Evolutionary conservation across 2,113 vertebrate genomes (phyloP), one percentile per base, ranked within the genome.

Genomic region (Murina feae): DNA sequence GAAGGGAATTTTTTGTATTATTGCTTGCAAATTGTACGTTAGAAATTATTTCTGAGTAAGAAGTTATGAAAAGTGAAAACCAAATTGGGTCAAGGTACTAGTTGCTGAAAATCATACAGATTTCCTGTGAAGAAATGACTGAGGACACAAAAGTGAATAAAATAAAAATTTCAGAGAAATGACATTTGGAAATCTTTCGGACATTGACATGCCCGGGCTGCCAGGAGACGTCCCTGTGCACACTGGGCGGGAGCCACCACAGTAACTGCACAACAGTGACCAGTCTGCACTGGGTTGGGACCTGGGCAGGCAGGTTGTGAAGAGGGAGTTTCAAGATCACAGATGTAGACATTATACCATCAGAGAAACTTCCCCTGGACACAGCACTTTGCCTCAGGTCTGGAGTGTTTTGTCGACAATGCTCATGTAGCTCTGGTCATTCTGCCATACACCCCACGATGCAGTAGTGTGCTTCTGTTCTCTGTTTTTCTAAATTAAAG

Each of bases 401-500:
- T 51, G 8, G 14, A 60, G 60, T 10, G 32, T n/a, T 39, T 44
- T 53, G 23, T 20, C 20, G 16, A 16, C 23, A 0, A 0, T 32
- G 60, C 11, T 5, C 12, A 0, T 32, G 11, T 63, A 63, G 16
- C 37, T 47, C 44, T 42, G 25, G 65, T 74, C 35, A 4, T 44
- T 44, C 74, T 65, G 4, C 30, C 58, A 49, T 60, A 1, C 35
- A 3, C 32, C 86, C 10, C 6, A 12, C 35, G 16, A 0, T 25
- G 2, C 2, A 1, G 16, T 9, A 3, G 9, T 30, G 37, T 42
- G 23, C 32, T 66, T 78, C 47, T 35, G 0, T 84, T 93, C 97
- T 92, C 81, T 47, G 14, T 72, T 97, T 95, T 95, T 91, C 44
- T 28, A 10, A 16, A n/a, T 49, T 81, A 58, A 35, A 39, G 10